Evolutionary conservation across 2,113 vertebrate genomes (phyloP), one percentile per base, ranked within the genome.

Genomic region (Phalacrocorax carbo): DNA sequence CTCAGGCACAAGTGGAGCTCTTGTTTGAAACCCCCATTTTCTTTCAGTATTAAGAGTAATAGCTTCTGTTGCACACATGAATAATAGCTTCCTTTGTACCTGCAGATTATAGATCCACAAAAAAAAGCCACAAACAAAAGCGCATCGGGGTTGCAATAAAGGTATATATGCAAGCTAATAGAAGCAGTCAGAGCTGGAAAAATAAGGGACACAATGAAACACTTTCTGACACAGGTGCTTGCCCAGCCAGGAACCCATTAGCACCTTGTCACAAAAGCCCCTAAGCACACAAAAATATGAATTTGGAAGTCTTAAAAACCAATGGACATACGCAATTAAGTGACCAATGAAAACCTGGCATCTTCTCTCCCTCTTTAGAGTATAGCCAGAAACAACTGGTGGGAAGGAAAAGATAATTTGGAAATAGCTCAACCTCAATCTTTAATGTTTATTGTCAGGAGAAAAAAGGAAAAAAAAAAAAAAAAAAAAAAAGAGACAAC

Each of bases 201-300:
- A 96, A 86, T 65, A 94, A 87, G 90, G 65, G 58, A 92, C 88
- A 95, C 96, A 93, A 86, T 88, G 82, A 97, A 97, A 97, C 88
- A 96, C 92, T 96, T 97, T 86, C 95, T 84, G 82, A 94, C 94
- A 96, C 85, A 97, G 95, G 83, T 96, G 95, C 94, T 90, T 96
- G 88, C 94, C 93, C 64, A 94, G 95, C 96, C 61, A 93, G 86
- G 82, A 97, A 95, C 78, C 94, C 94, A 96, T 97, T 97, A 97
- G 86, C 98, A 97, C 94, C 92, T 91, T 97, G 96, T 97, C 97
- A 97, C 62, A 80, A 88, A 77, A 82, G 26, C 68, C 91, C 87
- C 96, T 62, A 66, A 95, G 92, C 80, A 84, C 80, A 86, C 54
- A 81, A 68, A 90, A 96, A 96, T 71, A 91, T 69, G 91, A 95